Conservation (phyloP, 2,797 vertebrate genomes). For the Mastacembelus armatus region DNA sequence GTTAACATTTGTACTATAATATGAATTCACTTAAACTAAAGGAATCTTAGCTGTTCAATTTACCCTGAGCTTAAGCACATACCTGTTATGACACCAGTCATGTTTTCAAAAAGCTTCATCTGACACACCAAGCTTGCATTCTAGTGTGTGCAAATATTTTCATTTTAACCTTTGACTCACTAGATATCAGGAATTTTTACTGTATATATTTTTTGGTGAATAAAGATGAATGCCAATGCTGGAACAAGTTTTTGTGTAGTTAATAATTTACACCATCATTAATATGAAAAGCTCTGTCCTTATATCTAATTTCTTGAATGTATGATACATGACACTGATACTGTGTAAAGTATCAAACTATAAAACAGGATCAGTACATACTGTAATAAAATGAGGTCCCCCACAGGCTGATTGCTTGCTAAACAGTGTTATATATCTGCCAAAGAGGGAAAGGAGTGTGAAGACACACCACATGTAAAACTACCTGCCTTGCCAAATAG, state of each 20-base stretch:
- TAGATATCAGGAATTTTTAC: not conserved
- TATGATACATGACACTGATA: not conserved
- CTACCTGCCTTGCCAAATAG: conserved; percentile 11
- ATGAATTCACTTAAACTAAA: conserved; percentile 31
- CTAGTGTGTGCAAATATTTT: conserved; percentile 18
- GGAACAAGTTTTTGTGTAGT: not conserved
- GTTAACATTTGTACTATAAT: conserved; percentile 20
- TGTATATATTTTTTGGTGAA: too few species aligned
- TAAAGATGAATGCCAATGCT: not conserved
- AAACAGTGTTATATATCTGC: conserved; percentile 13
- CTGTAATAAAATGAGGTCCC: not conserved
- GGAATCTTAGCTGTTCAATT: conserved; percentile 5
- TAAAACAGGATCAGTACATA: not conserved
- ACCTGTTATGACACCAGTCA: conserved; percentile 28
- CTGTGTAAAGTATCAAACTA: not conserved
- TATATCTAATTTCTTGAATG: not conserved
- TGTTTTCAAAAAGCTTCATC: conserved; percentile 45
- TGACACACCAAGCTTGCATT: conserved; percentile 45
- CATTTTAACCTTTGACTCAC: conserved; percentile 22
- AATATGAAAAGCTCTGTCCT: too few species aligned
- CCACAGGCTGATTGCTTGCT: not conserved
- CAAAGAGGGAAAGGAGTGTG: conserved; percentile 2
- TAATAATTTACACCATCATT: too few species aligned
- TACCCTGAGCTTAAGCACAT: conserved; percentile 12
- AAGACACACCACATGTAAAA: conserved; percentile 27